These are phyloP conservation scores for Tenualosa thibaudeaui DNA, from an alignment of 2,797 vertebrate species.

Conservation along the genomic window DNA sequence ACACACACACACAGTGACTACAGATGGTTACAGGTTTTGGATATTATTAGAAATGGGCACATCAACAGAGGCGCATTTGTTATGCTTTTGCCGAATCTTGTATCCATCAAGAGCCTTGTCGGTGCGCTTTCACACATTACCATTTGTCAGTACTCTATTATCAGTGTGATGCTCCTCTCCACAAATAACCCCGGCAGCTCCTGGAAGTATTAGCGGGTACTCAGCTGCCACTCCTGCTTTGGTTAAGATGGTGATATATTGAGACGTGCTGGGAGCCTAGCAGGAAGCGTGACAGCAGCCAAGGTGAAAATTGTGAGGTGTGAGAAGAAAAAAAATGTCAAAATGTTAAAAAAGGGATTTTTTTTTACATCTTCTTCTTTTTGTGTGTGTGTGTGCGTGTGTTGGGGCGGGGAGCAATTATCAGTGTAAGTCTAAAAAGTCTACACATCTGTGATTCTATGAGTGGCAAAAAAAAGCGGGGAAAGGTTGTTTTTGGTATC, in stretches of 20 bases:
- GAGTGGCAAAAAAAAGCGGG: not conserved
- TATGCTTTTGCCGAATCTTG: conserved; percentile 1
- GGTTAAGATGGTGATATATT: not conserved
- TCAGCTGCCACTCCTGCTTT: conserved; percentile 13
- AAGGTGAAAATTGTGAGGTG: conserved; percentile 1
- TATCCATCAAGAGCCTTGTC: conserved; percentile 4
- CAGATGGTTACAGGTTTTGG: not conserved
- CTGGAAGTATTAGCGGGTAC: not conserved
- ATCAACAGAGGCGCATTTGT: not conserved
- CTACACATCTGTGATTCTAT: not conserved
- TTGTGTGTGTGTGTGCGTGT: not conserved
- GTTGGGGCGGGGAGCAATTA: not conserved
- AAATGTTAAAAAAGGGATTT: not conserved
- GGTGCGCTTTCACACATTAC: not conserved
- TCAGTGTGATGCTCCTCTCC: not conserved
- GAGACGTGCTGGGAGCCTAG: not conserved
- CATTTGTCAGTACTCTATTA: conserved; percentile 14
- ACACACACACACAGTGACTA: not conserved
- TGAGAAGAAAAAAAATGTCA: not conserved
- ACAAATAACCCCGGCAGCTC: conserved; percentile 13
- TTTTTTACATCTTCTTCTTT: not conserved
- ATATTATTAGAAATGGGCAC: conserved; percentile 8
- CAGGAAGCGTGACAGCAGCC: not conserved
- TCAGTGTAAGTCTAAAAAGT: not conserved
- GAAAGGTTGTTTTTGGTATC: conserved; percentile 7